Base-by-base conservation (phyloP, 1,140 invertebrate genomes). In the Scaptodrosophila lebanonensis region DNA sequence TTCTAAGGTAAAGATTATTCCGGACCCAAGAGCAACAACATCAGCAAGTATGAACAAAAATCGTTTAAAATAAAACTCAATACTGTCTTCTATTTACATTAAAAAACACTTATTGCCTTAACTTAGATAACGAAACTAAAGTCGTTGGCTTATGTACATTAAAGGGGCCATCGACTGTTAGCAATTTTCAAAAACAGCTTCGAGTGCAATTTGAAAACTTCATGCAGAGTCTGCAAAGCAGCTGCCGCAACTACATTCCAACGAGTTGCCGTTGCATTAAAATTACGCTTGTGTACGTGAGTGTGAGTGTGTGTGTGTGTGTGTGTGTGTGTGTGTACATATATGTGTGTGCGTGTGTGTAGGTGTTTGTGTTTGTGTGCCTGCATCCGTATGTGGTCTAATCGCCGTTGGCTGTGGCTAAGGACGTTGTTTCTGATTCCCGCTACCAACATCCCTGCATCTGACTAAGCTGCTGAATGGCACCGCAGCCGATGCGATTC, bases 401-500 rank as follows among this genome's bases (percentile, higher is more conserved):
- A 22, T 11, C 16, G 17, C 36, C 5, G 35, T 17, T 44, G 27
- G 30, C 1, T 20, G 27, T 50, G 2, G 54, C 9, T 38, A 17
- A 44, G 1, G 48, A 16, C 36, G 12, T 50, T 12, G 12, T 8
- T 22, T 17, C 2, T 59, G 39, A 9, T n/a, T 27, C 15, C 42
- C 17, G 6, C 39, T 64, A 86, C 83, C 79, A 86, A 39, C 86
- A 87, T 4, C 85, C 87, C 64, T 87, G 88, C 85, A 91, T 88
- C 13, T 89, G 48, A 9, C 62, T 84, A n/a, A 91, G 68, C 9
- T 88, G 87, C 56, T 91, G 90, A 8, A 88, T 86, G 18, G 88
- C 88, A 2, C 90, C 90, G 61, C 90, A 91, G 8, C 91, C 91
- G 9, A 91, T 89, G 6, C 88, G 90, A 43, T 89, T 89, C 40